Base-by-base conservation (phyloP, 2,888 invertebrate genomes). In the Nephrotoma guestfalica region DNA sequence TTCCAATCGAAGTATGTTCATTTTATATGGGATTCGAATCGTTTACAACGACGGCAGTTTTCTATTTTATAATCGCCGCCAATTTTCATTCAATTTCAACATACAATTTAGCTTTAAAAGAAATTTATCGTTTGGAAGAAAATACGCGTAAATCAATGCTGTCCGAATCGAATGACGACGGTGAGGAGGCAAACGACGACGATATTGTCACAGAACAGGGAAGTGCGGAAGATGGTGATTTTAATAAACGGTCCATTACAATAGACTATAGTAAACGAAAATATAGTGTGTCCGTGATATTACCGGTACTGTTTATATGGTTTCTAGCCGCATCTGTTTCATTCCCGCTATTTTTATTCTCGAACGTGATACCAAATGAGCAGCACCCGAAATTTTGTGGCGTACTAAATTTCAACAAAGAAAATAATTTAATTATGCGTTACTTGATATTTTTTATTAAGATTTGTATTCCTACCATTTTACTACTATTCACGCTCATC, bases 261-360 rank as follows among this genome's bases (percentile, higher is more conserved):
- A 91, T 93, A 7, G 93, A 94, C 89, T 94, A 94, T 88, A 90
- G 92, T 85, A 90, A 92, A 87, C 89, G 91, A 43, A 91, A 92
- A 87, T 91, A 90, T 45, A 90, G 90, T 87, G 90, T 94, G 51
- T 92, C 93, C 13, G 92, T 93, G 41, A 89, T 92, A 51, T 91
- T 93, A 86, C 94, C 94, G 0, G 91, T 92, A 41, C 89, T 93
- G 87, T 92, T 94, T 88, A 92, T 94, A 86, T 94, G 94, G 94
- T 91, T 93, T 88, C 89, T 94, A 86, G 92, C 93, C 47, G 89
- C 92, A 83, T 94, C 94, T 0, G 89, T 94, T 47, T 93, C 94
- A 89, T 92, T 94, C 86, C 94, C 94, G 40, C 86, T 88, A 2
- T 88, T 88, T 51, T 86, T 88, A 3, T 88, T 88, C 43, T 88